Base-by-base conservation (phyloP, 1,140 invertebrate genomes). In the Cyclargus thomasi region DNA sequence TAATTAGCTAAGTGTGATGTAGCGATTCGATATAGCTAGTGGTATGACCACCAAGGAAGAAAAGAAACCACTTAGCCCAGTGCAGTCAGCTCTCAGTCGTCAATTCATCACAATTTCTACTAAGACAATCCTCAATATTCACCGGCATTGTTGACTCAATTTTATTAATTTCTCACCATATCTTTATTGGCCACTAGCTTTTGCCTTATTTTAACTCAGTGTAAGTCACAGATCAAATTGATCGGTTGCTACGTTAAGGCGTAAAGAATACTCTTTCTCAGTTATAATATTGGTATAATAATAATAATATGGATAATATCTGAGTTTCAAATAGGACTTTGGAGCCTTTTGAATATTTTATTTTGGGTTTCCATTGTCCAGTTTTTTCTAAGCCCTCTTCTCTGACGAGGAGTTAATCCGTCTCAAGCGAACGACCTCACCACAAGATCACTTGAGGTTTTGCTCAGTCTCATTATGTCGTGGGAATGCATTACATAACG, bases 401-500 rank as follows among this genome's bases (percentile, higher is more conserved):
- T 47, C 0, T 11, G 39, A 47, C 11, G 39, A 47, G 39, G 11
- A 47, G 39, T 47, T 47, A 47, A 47, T 47, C 39, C 39, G 39
- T 29, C 29, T 55, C 55, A 20, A 18, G 55, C 55, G 55, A 20
- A 59, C 55, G 55, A 11, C 55, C 55, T 59, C 55, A 59, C 18
- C 55, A 20, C 55, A 59, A 59, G 55, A 59, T 20, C 55, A 59
- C 55, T 20, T 20, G 55, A 59, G 17, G 17, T 59, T 59, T 59
- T 59, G 18, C 18, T 20, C 18, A 59, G 55, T 59, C 55, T 59
- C 55, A 20, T 59, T 59, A 59, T 59, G 14, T 21, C 55, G 55
- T 59, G 55, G 55, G 55, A 59, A 59, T 59, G 55, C 55, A 59
- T 59, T 59, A 59, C 55, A 59, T 59, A 59, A 59, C 55, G 18